Evolutionary conservation across 2,113 vertebrate genomes (phyloP), one percentile per base, ranked within the genome.

Genomic region (Verasper variegatus): DNA sequence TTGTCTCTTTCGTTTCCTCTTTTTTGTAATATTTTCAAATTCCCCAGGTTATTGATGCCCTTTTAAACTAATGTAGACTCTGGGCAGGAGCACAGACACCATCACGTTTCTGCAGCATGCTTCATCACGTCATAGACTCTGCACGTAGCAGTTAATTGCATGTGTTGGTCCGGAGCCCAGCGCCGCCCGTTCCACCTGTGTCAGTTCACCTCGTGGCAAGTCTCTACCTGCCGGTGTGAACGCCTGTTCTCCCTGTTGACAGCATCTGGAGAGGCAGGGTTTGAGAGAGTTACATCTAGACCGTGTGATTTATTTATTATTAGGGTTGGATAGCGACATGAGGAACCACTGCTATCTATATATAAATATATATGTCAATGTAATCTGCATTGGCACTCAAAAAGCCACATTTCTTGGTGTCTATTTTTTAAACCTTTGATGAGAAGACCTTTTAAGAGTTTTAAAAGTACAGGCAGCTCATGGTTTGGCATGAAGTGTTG

Each of bases 181-280:
- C 3, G 40, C 40, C 40, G 11, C 40, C 12, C 1, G 18, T n/a
- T 54, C 52, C 58, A 37, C 45, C 17, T 23, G n/a, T 49, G 8
- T 70, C 42, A 40, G 24, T 12, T 60, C 15, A 13, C 45, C 68
- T 76, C 17, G 5, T 57, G 57, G 67, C 71, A 26, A 17, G 85
- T 58, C 52, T 0, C 14, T 5, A 27, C 82, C 68, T 75, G 87
- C 26, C 73, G 10, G 45, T 0, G 31, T 26, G 1, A 10, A 37
- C 45, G 74, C 71, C 59, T 24, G 58, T 59, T 75, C 27, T 12
- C 4, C 69, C 82, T 58, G 49, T 21, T 20, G 51, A 2, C 21
- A 8, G 14, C n/a, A 56, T 12, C 35, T 45, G 14, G 2, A 45
- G 42, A 45, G 42, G 42, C 42, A 15, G 11, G 14, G 42, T 15